A percentile compares a stretch with the other conserved stretches of the same genome.
Evolutionary conservation across 2,888 invertebrate genomes (phyloP).

Genomic region (Melanostoma mellinum): DNA sequence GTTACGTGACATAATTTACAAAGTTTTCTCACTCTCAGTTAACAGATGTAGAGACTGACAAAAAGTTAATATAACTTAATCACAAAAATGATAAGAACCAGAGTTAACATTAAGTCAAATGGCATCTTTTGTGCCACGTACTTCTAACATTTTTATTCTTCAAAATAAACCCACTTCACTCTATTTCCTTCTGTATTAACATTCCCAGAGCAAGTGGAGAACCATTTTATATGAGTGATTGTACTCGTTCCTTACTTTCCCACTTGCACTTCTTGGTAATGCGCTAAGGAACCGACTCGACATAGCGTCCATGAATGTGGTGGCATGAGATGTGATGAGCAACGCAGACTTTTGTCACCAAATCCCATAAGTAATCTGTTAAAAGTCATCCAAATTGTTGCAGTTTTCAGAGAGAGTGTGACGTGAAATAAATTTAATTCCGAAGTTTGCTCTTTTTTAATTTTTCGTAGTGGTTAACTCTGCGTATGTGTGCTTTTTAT

Average conservation of each 20-base stretch:
- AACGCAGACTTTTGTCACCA: slow-evolving; percentile 28
- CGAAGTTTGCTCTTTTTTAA: slow-evolving; percentile 10
- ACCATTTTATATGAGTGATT: slow-evolving; percentile 31
- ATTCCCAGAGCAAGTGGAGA: not conserved
- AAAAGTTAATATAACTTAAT: slow-evolving; percentile 33
- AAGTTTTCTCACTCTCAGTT: too few relatives aligned
- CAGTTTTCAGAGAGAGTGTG: slow-evolving; percentile 27
- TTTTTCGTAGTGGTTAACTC: not conserved
- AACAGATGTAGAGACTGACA: too few relatives aligned
- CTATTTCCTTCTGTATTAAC: not conserved
- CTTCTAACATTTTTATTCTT: slow-evolving; percentile 1
- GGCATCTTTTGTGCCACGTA: not conserved
- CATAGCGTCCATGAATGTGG: slow-evolving; percentile 17
- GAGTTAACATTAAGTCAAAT: slow-evolving; percentile 15
- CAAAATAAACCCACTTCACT: slow-evolving; percentile 3
- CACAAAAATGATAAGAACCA: slow-evolving; percentile 1
- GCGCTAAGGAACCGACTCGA: not conserved
- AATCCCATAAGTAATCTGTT: slow-evolving; percentile 54
- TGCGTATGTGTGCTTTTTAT: too few relatives aligned
- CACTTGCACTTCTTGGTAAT: not conserved
- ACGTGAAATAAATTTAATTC: slow-evolving; percentile 39
- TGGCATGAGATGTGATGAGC: slow-evolving; percentile 6
- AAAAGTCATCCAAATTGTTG: slow-evolving; percentile 50
- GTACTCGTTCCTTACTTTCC: slow-evolving; percentile 36
- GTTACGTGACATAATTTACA: too few relatives aligned